Evolutionary conservation across 2,888 invertebrate species (phyloP).

Genomic region (Andrena chrysosceles): DNA sequence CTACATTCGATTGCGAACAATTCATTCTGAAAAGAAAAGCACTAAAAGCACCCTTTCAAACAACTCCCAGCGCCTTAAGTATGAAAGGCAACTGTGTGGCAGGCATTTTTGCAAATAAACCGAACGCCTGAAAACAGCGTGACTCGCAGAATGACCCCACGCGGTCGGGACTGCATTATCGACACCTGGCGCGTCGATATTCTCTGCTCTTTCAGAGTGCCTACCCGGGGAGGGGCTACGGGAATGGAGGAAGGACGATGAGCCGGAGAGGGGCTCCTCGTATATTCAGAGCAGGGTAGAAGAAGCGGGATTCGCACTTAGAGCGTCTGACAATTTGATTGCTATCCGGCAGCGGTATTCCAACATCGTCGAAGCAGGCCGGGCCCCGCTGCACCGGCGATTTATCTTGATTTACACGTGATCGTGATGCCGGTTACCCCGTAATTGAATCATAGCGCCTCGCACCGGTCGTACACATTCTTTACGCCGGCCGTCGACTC

Average conservation of each 20-base stretch:
- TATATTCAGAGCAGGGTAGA: slow-evolving; percentile 48
- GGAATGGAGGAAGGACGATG: neutral
- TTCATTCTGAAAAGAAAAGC: too few relatives aligned
- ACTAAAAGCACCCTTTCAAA: too few relatives aligned
- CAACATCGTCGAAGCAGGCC: slow-evolving; percentile 62
- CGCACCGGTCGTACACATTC: slow-evolving; percentile 41
- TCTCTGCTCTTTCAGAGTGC: neutral
- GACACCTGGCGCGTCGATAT: slow-evolving; percentile 26
- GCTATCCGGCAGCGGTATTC: slow-evolving; percentile 67
- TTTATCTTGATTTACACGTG: slow-evolving; percentile 69
- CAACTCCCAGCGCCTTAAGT: too few relatives aligned
- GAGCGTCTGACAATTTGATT: slow-evolving; percentile 70
- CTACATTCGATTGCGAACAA: too few relatives aligned
- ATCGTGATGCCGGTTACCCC: slow-evolving; percentile 66
- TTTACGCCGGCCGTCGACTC: slow-evolving; percentile 50
- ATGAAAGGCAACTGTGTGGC: too few relatives aligned
- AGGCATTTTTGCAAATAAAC: neutral
- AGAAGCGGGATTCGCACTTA: slow-evolving; percentile 64
- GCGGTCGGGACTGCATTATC: slow-evolving; percentile 17
- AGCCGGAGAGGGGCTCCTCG: slow-evolving; percentile 10
- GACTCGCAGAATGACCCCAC: neutral
- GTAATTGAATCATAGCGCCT: slow-evolving; percentile 66
- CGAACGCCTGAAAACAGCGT: neutral
- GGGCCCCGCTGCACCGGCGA: slow-evolving; percentile 52
- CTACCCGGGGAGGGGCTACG: neutral